Evolutionary conservation across 2,888 invertebrate species (phyloP).

Genomic region (Coenonympha arcania): DNA sequence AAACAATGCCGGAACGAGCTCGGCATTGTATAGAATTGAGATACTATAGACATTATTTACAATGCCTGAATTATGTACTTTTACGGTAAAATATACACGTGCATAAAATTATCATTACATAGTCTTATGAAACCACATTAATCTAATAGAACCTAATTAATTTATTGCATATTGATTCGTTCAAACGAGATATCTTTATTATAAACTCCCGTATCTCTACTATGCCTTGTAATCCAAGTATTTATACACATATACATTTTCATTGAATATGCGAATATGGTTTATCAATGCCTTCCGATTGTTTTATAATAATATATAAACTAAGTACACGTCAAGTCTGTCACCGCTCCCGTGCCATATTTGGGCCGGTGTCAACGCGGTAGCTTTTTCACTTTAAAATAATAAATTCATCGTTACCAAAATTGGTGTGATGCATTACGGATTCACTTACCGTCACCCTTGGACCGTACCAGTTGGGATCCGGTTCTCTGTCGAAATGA

Average conservation of each 20-base stretch:
- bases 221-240: no score
- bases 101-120: slow-evolving; percentile 68
- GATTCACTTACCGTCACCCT: slow-evolving; percentile 33
- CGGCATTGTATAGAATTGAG: no score
- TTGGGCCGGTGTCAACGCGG: slow-evolving; percentile 25
- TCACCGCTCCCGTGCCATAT: slow-evolving; percentile 22
- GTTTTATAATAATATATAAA: neutral
- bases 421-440: slow-evolving; percentile 29
- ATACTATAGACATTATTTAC: no score
- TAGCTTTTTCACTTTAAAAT: slow-evolving; percentile 29
- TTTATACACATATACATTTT: no score
- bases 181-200: slow-evolving; percentile 26
- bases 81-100: no score
- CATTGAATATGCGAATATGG: neutral
- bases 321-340: slow-evolving; percentile 16
- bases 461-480: slow-evolving; percentile 29
- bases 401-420: slow-evolving; percentile 31
- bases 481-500: slow-evolving; percentile 38
- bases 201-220: neutral
- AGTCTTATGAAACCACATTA: slow-evolving; percentile 55
- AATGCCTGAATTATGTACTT: no score
- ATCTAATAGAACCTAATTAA: slow-evolving; percentile 46
- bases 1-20: no score
- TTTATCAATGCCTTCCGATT: neutral
- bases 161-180: slow-evolving; percentile 40